Evolutionary conservation across 2,113 vertebrate genomes (phyloP), one percentile per base, ranked within the genome.

Genomic region (Sinocyclocheilus rhinocerous): DNA sequence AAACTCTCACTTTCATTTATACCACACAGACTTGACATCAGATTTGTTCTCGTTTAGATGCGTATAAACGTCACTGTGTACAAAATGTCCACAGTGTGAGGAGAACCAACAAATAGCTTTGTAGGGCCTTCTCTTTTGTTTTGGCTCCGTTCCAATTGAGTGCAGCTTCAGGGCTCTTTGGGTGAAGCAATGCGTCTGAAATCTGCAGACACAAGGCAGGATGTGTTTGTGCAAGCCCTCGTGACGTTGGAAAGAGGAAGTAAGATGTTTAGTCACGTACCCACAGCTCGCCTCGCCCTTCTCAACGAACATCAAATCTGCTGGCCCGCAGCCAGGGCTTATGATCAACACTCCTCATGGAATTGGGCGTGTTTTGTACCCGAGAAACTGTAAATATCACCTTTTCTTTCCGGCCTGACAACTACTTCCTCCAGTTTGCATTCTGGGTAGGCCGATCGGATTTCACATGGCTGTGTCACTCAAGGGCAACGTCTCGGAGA

Each of bases 231-330:
- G 96, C 95, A 95, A 95, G 96, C 94, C 95, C 96, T 95, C 95
- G 96, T 98, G 97, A 98, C 95, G 97, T 96, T 96, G 95, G 95
- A 97, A 98, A 97, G 96, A 97, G 98, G 97, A 98, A 98, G 96
- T 95, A 92, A 94, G 96, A 96, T 95, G 96, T 94, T 97, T 95
- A 97, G 97, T 98, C 97, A 98, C 96, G 96, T 97, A 98, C 94
- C 94, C 95, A 76, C 92, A 91, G 91, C 91, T 91, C 89, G 92
- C 93, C 94, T 94, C 93, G 88, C 93, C 91, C 95, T 79, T 94
- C 93, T 94, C 93, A 94, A 93, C 92, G 93, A 96, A 95, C 95
- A 94, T 93, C 92, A 93, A 94, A 88, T 93, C 91, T 70, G 81
- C 92, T 95, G 95, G 95, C 93, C 78, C 67, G 22, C 83, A 88